These are phyloP conservation scores for Microcebus griseorufus DNA, from an alignment of 2,113 vertebrate genomes.

Conservation along the genomic window DNA sequence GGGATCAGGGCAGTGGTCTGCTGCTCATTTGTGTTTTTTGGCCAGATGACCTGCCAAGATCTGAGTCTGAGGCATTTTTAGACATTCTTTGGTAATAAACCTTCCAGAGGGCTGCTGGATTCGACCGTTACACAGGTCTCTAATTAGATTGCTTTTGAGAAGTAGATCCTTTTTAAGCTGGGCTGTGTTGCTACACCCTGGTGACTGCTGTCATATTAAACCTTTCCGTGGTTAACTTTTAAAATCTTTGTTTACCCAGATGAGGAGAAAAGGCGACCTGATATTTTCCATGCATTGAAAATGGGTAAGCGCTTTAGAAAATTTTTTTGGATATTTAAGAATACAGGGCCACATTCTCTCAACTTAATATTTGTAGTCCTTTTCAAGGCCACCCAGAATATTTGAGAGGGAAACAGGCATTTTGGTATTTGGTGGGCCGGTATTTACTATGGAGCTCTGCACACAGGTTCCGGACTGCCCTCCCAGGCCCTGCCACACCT, in stretches of 20 bases:
- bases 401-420: neutral
- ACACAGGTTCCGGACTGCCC: neutral
- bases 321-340: neutral
- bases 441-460: neutral
- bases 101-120: neutral
- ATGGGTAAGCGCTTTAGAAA: slow-evolving; percentile 86
- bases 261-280: slow-evolving; percentile 93
- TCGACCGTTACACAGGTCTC: neutral
- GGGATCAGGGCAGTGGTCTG: neutral
- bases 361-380: neutral
- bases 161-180: neutral
- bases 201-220: neutral
- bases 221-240: slow-evolving; percentile 37
- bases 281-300: slow-evolving; percentile 96
- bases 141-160: neutral
- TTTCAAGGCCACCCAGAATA: neutral
- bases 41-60: neutral
- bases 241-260: slow-evolving; percentile 86
- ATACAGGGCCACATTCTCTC: neutral
- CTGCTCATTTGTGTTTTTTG: neutral
- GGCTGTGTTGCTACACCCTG: neutral
- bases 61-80: neutral
- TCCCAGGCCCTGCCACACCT: fast-evolving
- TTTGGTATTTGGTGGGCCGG: neutral
- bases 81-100: neutral